phyloP scores from a whole-genome alignment of 2,797 vertebrate genomes.

The Chaetodon trifasciatus region DNA sequence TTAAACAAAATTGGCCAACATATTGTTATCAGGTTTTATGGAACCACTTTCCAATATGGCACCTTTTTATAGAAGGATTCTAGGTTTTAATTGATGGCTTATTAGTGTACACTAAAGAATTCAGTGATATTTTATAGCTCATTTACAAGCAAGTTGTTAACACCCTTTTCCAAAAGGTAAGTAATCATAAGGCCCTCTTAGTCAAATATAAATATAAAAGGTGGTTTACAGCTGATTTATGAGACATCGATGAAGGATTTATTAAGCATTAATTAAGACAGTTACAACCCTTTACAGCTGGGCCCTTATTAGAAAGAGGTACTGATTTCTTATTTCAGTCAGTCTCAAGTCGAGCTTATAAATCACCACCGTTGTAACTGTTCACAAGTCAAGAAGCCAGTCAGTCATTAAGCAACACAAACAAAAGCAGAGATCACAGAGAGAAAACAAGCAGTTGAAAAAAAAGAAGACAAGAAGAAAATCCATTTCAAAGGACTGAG shows the following conservation, averaged over 20 bases:
- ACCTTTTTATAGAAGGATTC: no score
- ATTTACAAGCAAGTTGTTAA: background rate
- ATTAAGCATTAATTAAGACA: background rate
- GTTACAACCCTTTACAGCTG: background rate
- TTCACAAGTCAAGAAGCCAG: constrained; percentile 10
- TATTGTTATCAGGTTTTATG: background rate
- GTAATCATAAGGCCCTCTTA: background rate
- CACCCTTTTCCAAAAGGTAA: background rate
- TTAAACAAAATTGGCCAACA: no score
- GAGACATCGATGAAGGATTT: background rate
- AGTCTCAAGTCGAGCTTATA: background rate
- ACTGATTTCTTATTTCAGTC: background rate
- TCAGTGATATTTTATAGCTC: background rate
- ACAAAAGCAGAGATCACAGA: constrained; percentile 1
- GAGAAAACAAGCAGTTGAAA: constrained; percentile 47
- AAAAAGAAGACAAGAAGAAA: constrained; percentile 27
- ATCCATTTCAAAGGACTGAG: constrained; percentile 24
- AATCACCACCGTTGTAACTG: background rate
- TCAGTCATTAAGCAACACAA: constrained; percentile 7
- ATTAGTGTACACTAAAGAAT: background rate
- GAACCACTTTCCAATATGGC: background rate
- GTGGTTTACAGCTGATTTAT: background rate
- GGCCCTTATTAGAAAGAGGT: background rate
- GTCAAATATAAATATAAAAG: background rate
- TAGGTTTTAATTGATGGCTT: background rate